Conservation (phyloP, 2,888 invertebrate species). For the Tachina fera region DNA sequence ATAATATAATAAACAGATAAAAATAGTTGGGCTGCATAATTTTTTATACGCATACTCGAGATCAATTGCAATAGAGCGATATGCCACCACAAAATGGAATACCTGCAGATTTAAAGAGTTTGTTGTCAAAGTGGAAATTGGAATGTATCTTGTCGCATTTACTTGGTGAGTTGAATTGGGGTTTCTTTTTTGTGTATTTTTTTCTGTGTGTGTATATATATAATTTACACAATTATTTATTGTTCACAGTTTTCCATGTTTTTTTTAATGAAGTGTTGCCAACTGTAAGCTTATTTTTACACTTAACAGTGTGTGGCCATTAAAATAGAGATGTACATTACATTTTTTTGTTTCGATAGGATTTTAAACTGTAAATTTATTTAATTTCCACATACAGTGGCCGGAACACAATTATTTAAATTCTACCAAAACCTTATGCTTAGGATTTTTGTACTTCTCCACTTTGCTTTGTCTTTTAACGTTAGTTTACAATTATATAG, state of each 20-base stretch:
- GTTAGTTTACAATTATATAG: no score
- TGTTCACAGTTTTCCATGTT: constrained; percentile 7
- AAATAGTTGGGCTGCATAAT: not conserved
- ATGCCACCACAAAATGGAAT: constrained; percentile 26
- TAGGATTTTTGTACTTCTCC: no score
- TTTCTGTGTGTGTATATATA: not conserved
- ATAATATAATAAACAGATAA: not conserved
- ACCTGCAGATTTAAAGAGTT: constrained; percentile 15
- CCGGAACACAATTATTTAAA: no score
- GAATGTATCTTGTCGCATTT: constrained; percentile 59
- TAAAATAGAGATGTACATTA: not conserved
- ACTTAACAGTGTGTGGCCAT: not conserved
- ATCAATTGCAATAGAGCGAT: not conserved
- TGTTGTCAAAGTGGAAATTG: constrained; percentile 60
- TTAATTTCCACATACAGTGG: no score
- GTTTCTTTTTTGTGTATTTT: not conserved
- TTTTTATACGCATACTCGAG: not conserved
- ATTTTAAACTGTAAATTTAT: no score
- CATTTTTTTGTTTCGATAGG: not conserved
- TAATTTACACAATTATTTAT: constrained; percentile 13
- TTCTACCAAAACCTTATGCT: no score
- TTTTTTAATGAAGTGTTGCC: not conserved
- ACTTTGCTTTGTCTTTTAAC: no score
- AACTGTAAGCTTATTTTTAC: not conserved
- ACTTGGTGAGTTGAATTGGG: constrained; percentile 44